A percentile compares a stretch with the other conserved stretches of the same genome.
Conservation (phyloP, 2,113 vertebrate species). For the Alces alces region DNA sequence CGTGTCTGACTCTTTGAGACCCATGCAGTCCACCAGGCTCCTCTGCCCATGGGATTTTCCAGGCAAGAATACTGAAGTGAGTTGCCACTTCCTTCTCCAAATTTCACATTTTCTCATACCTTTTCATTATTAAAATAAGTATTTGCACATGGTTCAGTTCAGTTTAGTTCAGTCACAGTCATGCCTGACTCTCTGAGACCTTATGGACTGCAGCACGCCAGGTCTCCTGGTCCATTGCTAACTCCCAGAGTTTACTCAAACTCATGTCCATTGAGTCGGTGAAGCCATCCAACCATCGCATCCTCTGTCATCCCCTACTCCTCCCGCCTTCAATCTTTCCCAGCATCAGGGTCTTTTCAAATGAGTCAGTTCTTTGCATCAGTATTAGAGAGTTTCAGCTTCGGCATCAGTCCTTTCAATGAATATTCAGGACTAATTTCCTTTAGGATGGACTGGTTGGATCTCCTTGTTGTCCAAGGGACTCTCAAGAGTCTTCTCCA, state of each 20-base stretch:
- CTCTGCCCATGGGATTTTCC: neutral
- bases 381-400: neutral
- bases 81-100: neutral
- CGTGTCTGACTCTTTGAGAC: neutral
- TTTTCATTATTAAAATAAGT: neutral
- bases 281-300: neutral
- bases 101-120: neutral
- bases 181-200: neutral
- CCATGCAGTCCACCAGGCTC: neutral
- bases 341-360: neutral
- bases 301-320: fast-evolving
- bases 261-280: neutral
- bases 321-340: neutral
- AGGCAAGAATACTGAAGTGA: neutral
- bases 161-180: neutral
- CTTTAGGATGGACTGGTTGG: neutral
- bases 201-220: neutral
- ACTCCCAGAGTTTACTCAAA: neutral
- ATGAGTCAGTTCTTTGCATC: neutral
- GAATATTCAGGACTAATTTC: neutral
- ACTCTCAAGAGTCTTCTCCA: neutral
- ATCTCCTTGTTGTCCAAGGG: neutral
- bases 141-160: neutral
- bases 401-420: neutral
- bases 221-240: neutral